These are phyloP conservation scores for Corydoras sp. DNA, from an alignment of 2,113 vertebrate genomes.

Conservation along the genomic window DNA sequence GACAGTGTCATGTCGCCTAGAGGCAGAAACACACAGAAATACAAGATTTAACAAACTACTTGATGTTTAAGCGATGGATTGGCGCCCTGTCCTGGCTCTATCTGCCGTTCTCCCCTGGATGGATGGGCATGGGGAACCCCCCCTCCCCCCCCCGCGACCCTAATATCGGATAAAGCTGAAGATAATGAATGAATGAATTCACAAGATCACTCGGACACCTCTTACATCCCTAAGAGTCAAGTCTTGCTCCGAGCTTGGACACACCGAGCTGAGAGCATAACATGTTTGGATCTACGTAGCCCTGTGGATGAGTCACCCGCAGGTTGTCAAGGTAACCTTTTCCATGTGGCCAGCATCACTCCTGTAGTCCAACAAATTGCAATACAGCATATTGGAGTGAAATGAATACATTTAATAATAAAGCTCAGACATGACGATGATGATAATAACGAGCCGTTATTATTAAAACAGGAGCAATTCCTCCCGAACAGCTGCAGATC, in stretches of 20 bases:
- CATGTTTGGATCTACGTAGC: neutral
- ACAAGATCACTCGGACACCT: neutral
- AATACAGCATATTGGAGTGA: neutral
- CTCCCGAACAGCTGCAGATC: no score
- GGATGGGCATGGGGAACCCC: no score
- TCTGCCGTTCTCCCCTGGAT: no score
- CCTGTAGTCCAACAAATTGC: neutral
- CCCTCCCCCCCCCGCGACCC: no score
- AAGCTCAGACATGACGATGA: no score
- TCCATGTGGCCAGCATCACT: slow-evolving; percentile 46
- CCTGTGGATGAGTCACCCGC: neutral
- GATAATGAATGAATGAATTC: neutral
- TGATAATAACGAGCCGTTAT: no score
- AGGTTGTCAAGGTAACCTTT: slow-evolving; percentile 55
- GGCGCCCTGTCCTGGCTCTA: no score
- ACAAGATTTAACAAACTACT: neutral
- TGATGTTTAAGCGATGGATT: no score
- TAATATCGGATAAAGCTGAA: no score
- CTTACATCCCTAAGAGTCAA: neutral
- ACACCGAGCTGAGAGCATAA: neutral
- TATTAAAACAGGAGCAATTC: no score
- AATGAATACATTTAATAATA: neutral
- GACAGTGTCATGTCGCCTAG: slow-evolving; percentile 79
- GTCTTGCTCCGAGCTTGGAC: neutral
- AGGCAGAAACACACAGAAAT: slow-evolving; percentile 45